Percentiles rank a stretch among this genome's conserved stretches.
Conservation (phyloP, 2,797 vertebrate genomes). For the Holocentrus rufus region DNA sequence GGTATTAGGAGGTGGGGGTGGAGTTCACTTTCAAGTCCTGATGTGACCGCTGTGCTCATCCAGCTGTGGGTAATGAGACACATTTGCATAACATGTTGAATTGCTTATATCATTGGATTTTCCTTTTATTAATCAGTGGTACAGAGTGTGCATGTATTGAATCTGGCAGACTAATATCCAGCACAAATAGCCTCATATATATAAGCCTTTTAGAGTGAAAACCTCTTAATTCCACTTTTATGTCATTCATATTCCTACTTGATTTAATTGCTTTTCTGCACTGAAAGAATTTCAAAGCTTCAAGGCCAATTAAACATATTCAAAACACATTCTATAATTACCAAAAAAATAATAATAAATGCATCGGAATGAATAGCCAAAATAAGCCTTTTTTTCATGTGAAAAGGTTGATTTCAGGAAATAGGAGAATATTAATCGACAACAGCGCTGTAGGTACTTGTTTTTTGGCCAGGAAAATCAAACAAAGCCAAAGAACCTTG, state of each 20-base stretch:
- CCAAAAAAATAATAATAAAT: too few species aligned
- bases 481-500: not conserved
- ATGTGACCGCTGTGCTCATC: not conserved
- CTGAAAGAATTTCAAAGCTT: not conserved
- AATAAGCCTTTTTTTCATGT: too few species aligned
- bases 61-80: constrained; percentile 8
- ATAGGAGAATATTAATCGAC: not conserved
- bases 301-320: constrained; percentile 4
- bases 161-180: too few species aligned
- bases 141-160: not conserved
- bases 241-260: too few species aligned
- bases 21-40: constrained; percentile 2
- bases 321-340: not conserved
- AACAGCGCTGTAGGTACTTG: not conserved
- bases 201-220: too few species aligned
- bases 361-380: too few species aligned
- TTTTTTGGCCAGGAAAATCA: constrained; percentile 21
- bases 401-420: too few species aligned
- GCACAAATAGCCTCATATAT: too few species aligned
- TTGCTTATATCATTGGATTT: not conserved
- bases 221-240: too few species aligned
- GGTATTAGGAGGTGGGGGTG: not conserved
- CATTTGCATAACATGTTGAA: not conserved
- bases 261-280: not conserved
- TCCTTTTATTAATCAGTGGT: not conserved